Percentiles rank a stretch among this genome's conserved stretches.
Evolutionary conservation across 2,113 vertebrate species (phyloP).

Genomic region (Platysteira castanea): DNA sequence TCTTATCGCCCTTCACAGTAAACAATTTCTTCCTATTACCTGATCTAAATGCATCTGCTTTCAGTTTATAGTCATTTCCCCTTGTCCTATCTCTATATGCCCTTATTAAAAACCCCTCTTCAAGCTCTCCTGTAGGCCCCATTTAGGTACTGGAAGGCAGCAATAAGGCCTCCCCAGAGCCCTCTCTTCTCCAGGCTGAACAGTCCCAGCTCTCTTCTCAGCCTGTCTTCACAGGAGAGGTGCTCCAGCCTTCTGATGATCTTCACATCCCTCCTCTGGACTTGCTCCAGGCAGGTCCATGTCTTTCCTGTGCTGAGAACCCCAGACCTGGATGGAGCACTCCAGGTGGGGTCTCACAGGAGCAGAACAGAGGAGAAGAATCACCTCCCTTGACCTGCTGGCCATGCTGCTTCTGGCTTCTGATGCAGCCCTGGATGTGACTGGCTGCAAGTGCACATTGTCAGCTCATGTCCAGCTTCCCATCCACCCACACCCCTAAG

Average conservation of each 20-base stretch:
- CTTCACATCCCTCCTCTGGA: neutral
- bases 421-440: neutral
- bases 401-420: neutral
- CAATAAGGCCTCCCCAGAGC: neutral
- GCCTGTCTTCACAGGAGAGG: neutral
- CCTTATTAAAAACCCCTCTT: neutral
- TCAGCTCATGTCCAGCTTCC: neutral
- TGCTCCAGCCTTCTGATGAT: neutral
- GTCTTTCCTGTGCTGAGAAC: neutral
- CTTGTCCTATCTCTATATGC: too few relatives aligned
- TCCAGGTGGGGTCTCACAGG: neutral
- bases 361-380: neutral
- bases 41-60: neutral
- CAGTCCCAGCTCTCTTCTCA: neutral
- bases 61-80: neutral
- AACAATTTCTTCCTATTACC: neutral
- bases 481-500: accelerated
- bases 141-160: neutral
- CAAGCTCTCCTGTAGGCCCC: neutral
- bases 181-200: neutral
- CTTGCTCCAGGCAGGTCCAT: neutral
- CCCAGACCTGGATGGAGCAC: neutral
- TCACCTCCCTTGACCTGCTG: neutral
- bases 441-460: neutral
- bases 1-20: neutral